Base-by-base conservation (phyloP, 2,113 vertebrate species). In the Tyrannus savana region DNA sequence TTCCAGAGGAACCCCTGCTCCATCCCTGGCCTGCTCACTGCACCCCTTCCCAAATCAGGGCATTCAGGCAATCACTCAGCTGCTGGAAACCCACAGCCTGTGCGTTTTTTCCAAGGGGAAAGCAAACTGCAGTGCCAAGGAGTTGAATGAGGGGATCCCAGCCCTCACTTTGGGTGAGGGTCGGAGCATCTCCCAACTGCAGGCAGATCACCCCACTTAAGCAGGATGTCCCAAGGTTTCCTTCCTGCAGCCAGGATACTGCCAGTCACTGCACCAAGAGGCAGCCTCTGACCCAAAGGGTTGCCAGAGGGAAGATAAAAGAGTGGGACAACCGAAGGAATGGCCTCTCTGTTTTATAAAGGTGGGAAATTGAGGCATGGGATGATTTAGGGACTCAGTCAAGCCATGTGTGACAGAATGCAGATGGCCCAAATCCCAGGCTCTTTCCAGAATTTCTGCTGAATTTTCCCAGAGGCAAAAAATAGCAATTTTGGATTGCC, bases 401-500 rank as follows among this genome's bases (percentile, higher is more conserved):
- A 84, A 89, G 69, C 66, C 73, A 16, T 63, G 77, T 82, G 64
- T 84, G 72, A 55, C 79, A 91, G 22, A 59, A 74, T 78, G 87
- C 73, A 89, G 89, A 91, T 96, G 95, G 89, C 89, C 69, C 0
- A 0, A 44, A 93, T 89, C 92, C 89, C 91, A 96, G 76, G 41
- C 73, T 91, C 33, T 94, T 81, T 46, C 77, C 84, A 89, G 84
- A 94, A 91, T 84, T 80, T 77, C 74, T 89, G 90, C 66, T 78
- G 81, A 91, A 95, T 84, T 93, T 92, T 93, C 47, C 68, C 56
- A 55, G 84, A 81, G 47, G 84, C 87, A 96, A 94, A 95, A 94
- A 94, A 87, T 91, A 91, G 92, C 52, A 2, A 52, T 18, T 85
- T 95, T 74, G 58, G 75, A 93, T 93, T 94, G 95, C 73, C 56